Conservation (phyloP, 1,140 invertebrate species). For the Polypedilum pembai region DNA sequence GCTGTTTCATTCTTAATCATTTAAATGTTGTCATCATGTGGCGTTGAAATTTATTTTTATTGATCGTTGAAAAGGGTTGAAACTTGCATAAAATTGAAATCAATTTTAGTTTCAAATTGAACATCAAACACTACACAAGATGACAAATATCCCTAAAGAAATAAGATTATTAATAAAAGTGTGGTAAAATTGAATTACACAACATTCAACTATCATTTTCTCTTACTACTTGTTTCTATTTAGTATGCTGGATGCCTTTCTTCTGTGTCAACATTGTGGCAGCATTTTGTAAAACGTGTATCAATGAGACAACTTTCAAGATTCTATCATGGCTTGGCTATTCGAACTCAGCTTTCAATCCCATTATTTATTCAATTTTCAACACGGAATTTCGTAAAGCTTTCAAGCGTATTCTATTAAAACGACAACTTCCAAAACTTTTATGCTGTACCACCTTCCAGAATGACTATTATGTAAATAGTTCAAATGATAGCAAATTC, state of each 20-base stretch:
- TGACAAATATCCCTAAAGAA: too few relatives aligned
- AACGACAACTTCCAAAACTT: conserved; percentile 37
- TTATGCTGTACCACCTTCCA: conserved; percentile 43
- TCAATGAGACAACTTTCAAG: conserved; percentile 51
- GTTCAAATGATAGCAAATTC: conserved; percentile 43
- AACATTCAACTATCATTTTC: too few relatives aligned
- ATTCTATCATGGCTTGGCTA: conserved; percentile 94
- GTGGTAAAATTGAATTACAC: too few relatives aligned
- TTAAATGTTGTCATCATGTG: too few relatives aligned
- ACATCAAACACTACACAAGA: too few relatives aligned
- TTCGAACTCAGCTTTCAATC: conserved; percentile 89
- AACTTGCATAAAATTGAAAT: too few relatives aligned
- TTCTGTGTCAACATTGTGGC: conserved; percentile 89
- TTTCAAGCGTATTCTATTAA: conserved; percentile 76
- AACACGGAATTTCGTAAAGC: conserved; percentile 94
- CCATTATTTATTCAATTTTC: conserved; percentile 96
- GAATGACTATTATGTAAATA: conserved; percentile 42
- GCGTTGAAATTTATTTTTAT: too few relatives aligned
- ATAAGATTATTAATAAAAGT: too few relatives aligned
- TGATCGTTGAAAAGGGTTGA: too few relatives aligned
- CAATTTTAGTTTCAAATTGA: too few relatives aligned
- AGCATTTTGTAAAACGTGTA: conserved; percentile 83
- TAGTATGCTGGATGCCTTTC: conserved; percentile 89
- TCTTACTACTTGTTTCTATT: background rate
- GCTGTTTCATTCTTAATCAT: too few relatives aligned